These are phyloP conservation scores for Drosophila neutralis DNA, from an alignment of 2,888 invertebrate genomes.

Conservation along the genomic window DNA sequence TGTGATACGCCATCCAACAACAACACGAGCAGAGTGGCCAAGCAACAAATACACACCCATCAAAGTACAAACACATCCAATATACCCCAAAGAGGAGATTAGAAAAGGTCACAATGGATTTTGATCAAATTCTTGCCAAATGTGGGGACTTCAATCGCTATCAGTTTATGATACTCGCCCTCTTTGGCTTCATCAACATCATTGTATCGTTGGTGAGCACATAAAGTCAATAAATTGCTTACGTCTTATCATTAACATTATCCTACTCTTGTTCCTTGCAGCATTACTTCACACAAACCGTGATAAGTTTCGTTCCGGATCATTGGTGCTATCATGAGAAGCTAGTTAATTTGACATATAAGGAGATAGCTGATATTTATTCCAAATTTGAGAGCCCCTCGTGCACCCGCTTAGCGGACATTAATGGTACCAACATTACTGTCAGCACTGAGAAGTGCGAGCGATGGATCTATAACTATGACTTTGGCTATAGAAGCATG, in stretches of 20 bases:
- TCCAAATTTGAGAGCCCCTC: conserved; percentile 81
- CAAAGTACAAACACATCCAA: conserved; percentile 23
- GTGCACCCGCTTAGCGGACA: conserved; percentile 81
- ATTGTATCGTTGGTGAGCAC: conserved; percentile 85
- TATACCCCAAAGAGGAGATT: background rate
- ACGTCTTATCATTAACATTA: background rate
- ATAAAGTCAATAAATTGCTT: background rate
- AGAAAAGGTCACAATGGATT: conserved; percentile 81
- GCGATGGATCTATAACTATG: conserved; percentile 87
- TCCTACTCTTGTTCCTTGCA: conserved; percentile 12
- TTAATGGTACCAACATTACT: conserved; percentile 78
- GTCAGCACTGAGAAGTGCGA: conserved; percentile 83
- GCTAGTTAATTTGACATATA: conserved; percentile 82
- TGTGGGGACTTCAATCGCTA: conserved; percentile 87
- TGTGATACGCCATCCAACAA: conserved; percentile 60
- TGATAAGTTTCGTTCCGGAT: conserved; percentile 86
- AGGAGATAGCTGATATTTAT: conserved; percentile 83
- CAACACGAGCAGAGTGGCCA: conserved; percentile 2
- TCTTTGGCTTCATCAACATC: conserved; percentile 87
- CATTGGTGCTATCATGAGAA: conserved; percentile 85
- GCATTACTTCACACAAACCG: conserved; percentile 87
- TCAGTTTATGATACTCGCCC: conserved; percentile 86
- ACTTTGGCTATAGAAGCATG: conserved; percentile 87
- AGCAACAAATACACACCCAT: conserved; percentile 14
- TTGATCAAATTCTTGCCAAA: conserved; percentile 86